These are phyloP conservation scores for Arctia plantaginis DNA, from an alignment of 2,888 invertebrate species.

Conservation along the genomic window DNA sequence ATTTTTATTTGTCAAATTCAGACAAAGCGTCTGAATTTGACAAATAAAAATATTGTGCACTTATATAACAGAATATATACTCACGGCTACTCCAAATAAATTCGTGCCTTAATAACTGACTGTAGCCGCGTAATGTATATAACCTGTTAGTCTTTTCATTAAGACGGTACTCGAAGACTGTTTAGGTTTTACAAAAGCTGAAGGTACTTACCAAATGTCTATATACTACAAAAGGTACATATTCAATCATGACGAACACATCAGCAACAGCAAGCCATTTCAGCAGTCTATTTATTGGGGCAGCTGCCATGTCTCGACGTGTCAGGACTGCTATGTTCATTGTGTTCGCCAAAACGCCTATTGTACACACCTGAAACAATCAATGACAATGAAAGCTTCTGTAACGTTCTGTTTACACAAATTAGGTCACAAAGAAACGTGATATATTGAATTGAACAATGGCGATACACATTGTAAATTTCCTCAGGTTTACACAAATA, in stretches of 20 bases:
- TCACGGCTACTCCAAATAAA: not conserved
- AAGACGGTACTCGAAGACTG: not conserved
- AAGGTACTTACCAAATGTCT: slow-evolving; percentile 76
- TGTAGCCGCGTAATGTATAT: not conserved
- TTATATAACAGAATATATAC: not conserved
- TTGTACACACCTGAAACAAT: slow-evolving; percentile 90
- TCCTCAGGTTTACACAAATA: not conserved
- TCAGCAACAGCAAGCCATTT: slow-evolving; percentile 95
- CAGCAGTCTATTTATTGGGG: slow-evolving; percentile 95
- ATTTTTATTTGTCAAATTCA: not conserved
- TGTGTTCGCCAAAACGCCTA: slow-evolving; percentile 94
- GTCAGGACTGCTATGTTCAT: slow-evolving; percentile 96
- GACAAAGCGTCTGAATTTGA: no score
- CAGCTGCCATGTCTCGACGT: slow-evolving; percentile 92
- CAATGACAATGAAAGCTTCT: slow-evolving; percentile 12
- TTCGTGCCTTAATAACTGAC: not conserved
- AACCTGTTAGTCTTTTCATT: not conserved
- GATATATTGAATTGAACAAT: slow-evolving; percentile 4
- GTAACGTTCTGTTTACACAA: not conserved
- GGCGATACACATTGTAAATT: not conserved
- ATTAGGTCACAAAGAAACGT: slow-evolving; percentile 15
- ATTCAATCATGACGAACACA: slow-evolving; percentile 95
- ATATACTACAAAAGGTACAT: slow-evolving; percentile 81
- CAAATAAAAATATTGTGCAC: not conserved
- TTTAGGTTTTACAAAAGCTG: not conserved